Evolutionary conservation across 2,888 invertebrate genomes (phyloP), one percentile per base, ranked within the genome.

Genomic region (Rhingia campestris): DNA sequence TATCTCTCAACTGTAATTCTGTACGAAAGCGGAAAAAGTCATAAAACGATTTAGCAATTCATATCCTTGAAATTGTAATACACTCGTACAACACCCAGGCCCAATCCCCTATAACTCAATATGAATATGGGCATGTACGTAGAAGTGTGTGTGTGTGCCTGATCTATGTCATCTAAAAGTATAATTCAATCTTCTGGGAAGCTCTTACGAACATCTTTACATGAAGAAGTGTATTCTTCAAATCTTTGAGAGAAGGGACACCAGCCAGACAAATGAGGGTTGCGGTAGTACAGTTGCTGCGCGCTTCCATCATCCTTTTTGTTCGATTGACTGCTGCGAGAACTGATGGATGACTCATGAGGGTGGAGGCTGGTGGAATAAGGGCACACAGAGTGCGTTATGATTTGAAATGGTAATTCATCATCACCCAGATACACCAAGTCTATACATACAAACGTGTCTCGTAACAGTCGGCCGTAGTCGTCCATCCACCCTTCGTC

Each of bases 1-100:
- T 35, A 32, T 41, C 73, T 41, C 73, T 58, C 61, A 82, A 66
- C 53, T 51, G 67, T 77, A 73, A 82, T 82, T 67, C 66, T 59
- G 61, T 73, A 64, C 32, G 58, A 79, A 73, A 73, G 77, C 82
- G 79, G 77, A 69, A 77, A 74, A 73, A 79, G 79, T 79, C 82
- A 59, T 82, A 82, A 82, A 82, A 69, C 79, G 79, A 79, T 82
- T 82, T 79, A 64, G 69, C 63, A 82, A 82, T 82, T 82, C 82
- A 79, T 82, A 82, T 82, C 82, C 82, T 82, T 79, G 79, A 82
- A 73, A 74, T 74, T 79, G 79, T 79, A 61, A 75, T 74, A 73
- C 53, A 53, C 54, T 4, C 53, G 53, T 56, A 12, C 32, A 33
- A 30, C 5, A 10, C 10, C 47, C 47, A 47, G 12, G 37, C 0